phyloP scores from a whole-genome alignment of 2,797 vertebrate species.

The Cheirogaleus major region DNA sequence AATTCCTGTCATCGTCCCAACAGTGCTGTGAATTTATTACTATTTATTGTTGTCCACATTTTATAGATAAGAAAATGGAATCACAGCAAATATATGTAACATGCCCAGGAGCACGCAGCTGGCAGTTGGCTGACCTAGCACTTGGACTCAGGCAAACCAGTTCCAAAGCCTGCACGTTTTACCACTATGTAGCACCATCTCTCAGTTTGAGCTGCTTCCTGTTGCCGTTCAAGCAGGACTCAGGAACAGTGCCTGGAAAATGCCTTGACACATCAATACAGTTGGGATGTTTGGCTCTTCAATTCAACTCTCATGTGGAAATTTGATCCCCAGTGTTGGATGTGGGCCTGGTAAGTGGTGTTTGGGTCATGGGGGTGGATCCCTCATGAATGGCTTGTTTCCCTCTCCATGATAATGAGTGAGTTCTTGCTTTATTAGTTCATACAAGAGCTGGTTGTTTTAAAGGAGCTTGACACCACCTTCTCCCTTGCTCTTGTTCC shows the following conservation, averaged over 20 bases:
- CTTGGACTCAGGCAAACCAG: not conserved
- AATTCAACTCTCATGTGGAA: too few relatives aligned
- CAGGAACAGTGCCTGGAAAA: not conserved
- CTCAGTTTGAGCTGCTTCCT: not conserved
- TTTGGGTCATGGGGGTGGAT: too few relatives aligned
- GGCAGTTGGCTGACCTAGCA: not conserved
- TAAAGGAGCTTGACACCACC: too few relatives aligned
- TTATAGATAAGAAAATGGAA: not conserved
- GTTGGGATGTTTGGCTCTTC: too few relatives aligned
- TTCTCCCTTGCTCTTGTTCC: too few relatives aligned
- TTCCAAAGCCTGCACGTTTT: rapidly evolving
- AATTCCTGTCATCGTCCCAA: not conserved
- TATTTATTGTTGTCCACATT: not conserved
- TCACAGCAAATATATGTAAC: not conserved
- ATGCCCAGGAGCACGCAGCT: not conserved
- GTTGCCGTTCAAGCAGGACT: not conserved
- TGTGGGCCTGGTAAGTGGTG: too few relatives aligned
- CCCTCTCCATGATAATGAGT: too few relatives aligned
- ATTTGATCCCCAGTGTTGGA: too few relatives aligned
- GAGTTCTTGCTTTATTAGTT: too few relatives aligned
- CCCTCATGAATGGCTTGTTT: too few relatives aligned
- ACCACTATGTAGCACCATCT: rapidly evolving
- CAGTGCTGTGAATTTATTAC: rapidly evolving
- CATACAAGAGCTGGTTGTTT: too few relatives aligned
- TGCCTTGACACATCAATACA: not conserved